Evolutionary conservation across 1,140 invertebrate species (phyloP).

Genomic region (Mesaphorura yosii): DNA sequence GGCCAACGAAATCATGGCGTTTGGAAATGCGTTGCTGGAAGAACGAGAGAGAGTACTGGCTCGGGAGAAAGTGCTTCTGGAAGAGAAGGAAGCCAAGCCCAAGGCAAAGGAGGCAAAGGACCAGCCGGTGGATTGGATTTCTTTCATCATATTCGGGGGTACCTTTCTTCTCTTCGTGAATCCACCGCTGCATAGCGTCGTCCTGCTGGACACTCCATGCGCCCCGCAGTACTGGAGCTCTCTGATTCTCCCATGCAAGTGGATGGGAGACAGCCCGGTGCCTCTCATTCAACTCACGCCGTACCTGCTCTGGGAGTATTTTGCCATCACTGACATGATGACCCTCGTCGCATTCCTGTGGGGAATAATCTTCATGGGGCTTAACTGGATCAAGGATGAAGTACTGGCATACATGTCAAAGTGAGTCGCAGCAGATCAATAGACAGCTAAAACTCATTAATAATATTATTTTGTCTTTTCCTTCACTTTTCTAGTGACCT

Average conservation of each 20-base stretch:
- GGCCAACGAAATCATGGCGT: background rate
- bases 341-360: background rate
- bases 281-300: background rate
- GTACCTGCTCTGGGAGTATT: background rate
- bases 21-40: background rate
- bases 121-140: background rate
- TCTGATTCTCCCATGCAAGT: background rate
- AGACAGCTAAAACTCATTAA: too few species aligned
- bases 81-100: background rate
- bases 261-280: background rate
- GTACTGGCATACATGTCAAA: background rate
- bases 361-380: background rate
- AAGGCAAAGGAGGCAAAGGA: too few species aligned
- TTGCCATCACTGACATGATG: background rate
- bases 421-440: too few species aligned
- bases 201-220: background rate
- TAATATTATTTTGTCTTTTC: too few species aligned
- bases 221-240: background rate
- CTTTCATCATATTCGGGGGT: background rate
- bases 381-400: background rate
- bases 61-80: background rate
- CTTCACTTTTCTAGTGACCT: too few species aligned
- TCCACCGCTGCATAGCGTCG: background rate
- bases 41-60: background rate
- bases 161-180: background rate